Evolutionary conservation across 53 echinoderm and acorn worm genomes (phyloP), one percentile per base, ranked within the genome.

Genomic region (Zoroaster sp.): DNA sequence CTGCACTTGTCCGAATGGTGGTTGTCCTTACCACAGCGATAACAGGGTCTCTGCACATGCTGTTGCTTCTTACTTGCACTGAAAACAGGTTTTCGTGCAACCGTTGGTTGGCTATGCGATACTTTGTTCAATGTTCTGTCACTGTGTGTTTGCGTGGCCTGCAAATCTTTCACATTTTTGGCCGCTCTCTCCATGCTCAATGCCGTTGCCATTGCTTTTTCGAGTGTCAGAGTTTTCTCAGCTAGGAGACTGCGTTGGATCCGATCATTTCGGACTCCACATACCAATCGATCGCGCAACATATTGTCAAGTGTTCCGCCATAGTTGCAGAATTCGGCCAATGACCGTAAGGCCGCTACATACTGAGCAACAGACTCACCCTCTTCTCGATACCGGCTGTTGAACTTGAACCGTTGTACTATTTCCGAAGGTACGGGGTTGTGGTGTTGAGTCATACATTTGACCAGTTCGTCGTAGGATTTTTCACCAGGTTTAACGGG

Each of bases 281-380:
- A 87, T 4, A 91, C 91, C 17, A 91, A 20, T 2, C 87, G 51
- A 69, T 91, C 87, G 18, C 91, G 77, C 51, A 88, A 43, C 87
- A 87, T 87, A n/a, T 87, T 73, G 41, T 91, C 69, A 8, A 91
- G 35, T 34, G 80, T 46, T 0, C 28, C n/a, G 18, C 91, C 91
- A 77, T 70, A 75, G 40, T 91, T 66, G 54, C 91, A 85, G 66
- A 43, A 45, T 14, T 87, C 54, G 0, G 92, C 66, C 35, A 88
- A 41, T 0, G 80, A 8, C 1, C 91, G 20, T 33, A 92, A 53
- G 12, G 66, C 78, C 0, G 72, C 69, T 4, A 87, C 37, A 46
- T 33, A 91, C 2, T 53, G 49, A 15, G 91, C 8, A 7, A 87
- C 52, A 1, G 91, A 78, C 71, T 91, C 87, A 67, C 59, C 69